Conservation (phyloP, 2,113 vertebrate genomes). For the Callionymus lyra region DNA sequence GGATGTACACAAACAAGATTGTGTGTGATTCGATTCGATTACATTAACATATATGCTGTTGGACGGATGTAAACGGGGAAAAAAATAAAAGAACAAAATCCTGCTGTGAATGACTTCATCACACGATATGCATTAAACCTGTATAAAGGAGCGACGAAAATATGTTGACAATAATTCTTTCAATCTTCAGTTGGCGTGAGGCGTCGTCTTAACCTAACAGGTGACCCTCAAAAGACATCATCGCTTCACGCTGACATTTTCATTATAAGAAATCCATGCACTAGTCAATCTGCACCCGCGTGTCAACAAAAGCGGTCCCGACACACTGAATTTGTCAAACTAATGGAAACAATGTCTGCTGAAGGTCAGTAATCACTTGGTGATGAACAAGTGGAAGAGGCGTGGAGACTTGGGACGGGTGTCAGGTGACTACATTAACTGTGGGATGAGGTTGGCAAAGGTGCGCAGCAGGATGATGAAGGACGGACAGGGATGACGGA, state of each 20-base stretch:
- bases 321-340: constrained; percentile 56
- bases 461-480: constrained; percentile 27
- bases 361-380: constrained; percentile 56
- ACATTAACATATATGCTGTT: too few species aligned
- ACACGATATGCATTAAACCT: too few species aligned
- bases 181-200: too few species aligned
- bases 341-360: constrained; percentile 55
- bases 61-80: too few species aligned
- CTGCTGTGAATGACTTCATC: too few species aligned
- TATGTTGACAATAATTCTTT: too few species aligned
- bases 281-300: constrained; percentile 33
- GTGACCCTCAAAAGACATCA: constrained; percentile 18
- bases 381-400: constrained; percentile 47
- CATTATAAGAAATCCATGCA: constrained; percentile 40
- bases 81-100: too few species aligned
- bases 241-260: constrained; percentile 36
- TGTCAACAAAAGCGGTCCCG: constrained; percentile 43
- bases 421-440: constrained; percentile 40
- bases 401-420: constrained; percentile 10
- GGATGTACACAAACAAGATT: too few species aligned
- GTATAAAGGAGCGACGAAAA: too few species aligned
- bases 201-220: constrained; percentile 15
- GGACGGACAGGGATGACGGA: constrained; percentile 29
- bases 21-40: too few species aligned
- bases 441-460: constrained; percentile 8